Evolutionary conservation across 2,113 vertebrate species (phyloP).

Genomic region (Lutjanus erythropterus): DNA sequence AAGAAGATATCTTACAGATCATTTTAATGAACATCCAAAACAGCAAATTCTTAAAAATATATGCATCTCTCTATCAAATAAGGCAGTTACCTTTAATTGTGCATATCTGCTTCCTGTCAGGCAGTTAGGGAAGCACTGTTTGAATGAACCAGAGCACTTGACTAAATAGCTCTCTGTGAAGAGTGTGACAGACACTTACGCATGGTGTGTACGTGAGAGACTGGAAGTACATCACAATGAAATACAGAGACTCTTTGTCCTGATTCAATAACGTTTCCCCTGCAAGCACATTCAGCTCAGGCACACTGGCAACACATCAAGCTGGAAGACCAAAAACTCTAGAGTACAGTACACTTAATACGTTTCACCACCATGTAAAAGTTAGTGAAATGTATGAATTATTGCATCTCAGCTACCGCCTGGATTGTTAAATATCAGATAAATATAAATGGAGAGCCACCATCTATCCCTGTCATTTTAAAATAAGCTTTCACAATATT

Average conservation of each 20-base stretch:
- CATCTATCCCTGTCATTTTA: conserved; percentile 47
- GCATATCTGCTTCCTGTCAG: conserved; percentile 44
- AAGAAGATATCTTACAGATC: conserved; percentile 41
- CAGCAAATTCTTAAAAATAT: conserved; percentile 68
- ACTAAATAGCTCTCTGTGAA: conserved; percentile 3
- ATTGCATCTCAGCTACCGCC: conserved; percentile 34
- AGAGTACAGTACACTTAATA: not conserved
- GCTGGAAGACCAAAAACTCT: conserved; percentile 40
- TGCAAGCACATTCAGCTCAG: conserved; percentile 39
- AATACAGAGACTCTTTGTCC: conserved; percentile 13
- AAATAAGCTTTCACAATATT: conserved; percentile 44
- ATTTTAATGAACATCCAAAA: conserved; percentile 72
- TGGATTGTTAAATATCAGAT: conserved; percentile 61
- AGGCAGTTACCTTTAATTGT: conserved; percentile 58
- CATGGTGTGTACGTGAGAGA: conserved; percentile 16
- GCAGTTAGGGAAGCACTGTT: conserved; percentile 31
- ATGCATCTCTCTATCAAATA: conserved; percentile 59
- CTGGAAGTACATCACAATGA: conserved; percentile 36
- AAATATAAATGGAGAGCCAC: conserved; percentile 60
- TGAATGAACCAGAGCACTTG: conserved; percentile 31
- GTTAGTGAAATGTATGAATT: conserved; percentile 27
- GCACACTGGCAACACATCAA: conserved; percentile 43
- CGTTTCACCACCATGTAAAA: conserved; percentile 13
- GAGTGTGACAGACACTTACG: conserved; percentile 18
- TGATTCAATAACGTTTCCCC: conserved; percentile 32